Base-by-base conservation (phyloP, 2,113 vertebrate species). In the Neotragus pygmaeus region DNA sequence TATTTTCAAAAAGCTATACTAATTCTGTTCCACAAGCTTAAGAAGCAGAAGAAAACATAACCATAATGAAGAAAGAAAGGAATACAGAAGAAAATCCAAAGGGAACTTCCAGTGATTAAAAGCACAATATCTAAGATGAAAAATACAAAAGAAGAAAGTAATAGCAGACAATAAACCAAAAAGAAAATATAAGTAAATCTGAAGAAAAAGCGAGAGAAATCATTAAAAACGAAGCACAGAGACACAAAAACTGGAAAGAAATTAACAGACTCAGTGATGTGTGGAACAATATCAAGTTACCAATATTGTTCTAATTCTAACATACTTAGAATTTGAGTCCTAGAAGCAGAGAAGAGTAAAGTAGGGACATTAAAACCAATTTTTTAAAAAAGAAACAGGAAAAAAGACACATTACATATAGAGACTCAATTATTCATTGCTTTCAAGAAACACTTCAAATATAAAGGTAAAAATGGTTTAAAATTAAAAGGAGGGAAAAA, bases 111-210 rank as follows among this genome's bases (percentile, higher is more conserved):
- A 53, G 30, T 36, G 21, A 60, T 95, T 84, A 88, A 88, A 96
- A 91, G n/a, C 25, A 94, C 16, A 96, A 6, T 84, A 88, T 88
- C n/a, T 93, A 97, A 93, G 87, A 87, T 49, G 17, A 90, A 95
- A 83, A 90, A 70, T 45, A 25, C 51, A 90, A 90, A 86, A 82
- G 85, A 87, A n/a, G 28, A 17, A 95, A 77, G 92, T 66, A 66
- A 84, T 1, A 55, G 25, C 33, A 87, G 33, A 91, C 36, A 30
- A 87, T 12, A 89, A 51, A 88, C 27, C 47, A 60, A 94, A 51
- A 86, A 70, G 77, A 96, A 93, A 91, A 73, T 36, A 43, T 49
- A 84, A 58, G 49, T 87, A 78, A 91, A 84, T 51, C 25, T 43
- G 43, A 92, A 89, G 53, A 92, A 21, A 94, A 4, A n/a, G 45